Evolutionary conservation across 2,797 vertebrate genomes (phyloP).

Genomic region (Echeneis naucrates): DNA sequence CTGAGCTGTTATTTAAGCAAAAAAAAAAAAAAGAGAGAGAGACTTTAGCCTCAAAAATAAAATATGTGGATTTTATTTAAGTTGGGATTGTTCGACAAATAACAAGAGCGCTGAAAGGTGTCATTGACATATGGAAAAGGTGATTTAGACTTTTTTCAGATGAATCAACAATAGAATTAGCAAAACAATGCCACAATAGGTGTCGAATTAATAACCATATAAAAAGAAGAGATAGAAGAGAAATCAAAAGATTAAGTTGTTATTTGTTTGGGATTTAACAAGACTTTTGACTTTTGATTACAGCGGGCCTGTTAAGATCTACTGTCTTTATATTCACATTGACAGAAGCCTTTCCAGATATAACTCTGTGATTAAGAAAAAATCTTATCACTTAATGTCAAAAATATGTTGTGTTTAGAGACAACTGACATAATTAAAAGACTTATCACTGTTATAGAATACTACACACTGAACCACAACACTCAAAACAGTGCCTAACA

Average conservation of each 20-base stretch:
- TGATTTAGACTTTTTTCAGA: background rate
- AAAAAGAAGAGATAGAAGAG: no score
- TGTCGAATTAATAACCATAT: no score
- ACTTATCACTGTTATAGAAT: background rate
- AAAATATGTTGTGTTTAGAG: background rate
- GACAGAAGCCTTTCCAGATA: background rate
- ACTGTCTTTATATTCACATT: background rate
- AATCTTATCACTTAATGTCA: no score
- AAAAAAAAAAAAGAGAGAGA: background rate
- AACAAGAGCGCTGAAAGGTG: no score
- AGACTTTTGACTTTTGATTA: background rate
- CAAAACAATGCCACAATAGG: no score
- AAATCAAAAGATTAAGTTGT: no score
- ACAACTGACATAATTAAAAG: background rate
- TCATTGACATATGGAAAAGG: background rate
- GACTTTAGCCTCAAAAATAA: background rate
- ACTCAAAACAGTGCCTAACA: background rate
- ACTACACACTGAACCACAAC: background rate
- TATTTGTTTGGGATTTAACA: no score
- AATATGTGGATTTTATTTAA: background rate
- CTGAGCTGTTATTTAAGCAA: background rate
- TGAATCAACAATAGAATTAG: no score
- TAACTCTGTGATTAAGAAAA: no score
- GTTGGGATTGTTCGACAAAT: background rate
- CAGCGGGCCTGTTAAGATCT: no score